phyloP scores from a whole-genome alignment of 2,797 vertebrate genomes.

The Macropus fuliginosus region DNA sequence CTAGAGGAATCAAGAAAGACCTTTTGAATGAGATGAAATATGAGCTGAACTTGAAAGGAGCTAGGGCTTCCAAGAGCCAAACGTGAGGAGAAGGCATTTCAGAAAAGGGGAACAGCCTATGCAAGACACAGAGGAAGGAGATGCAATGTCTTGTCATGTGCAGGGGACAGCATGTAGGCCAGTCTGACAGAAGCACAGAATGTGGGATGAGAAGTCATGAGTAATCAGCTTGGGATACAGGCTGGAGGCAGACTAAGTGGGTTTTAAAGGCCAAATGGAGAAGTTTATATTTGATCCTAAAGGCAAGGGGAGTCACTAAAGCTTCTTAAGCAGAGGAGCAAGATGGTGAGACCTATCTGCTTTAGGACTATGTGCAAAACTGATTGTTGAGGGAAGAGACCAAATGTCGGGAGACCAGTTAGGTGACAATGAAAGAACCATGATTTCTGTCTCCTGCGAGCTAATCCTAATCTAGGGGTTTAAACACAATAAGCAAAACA shows the following conservation, averaged over 20 bases:
- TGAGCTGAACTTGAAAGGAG: neutral
- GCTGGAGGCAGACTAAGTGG: neutral
- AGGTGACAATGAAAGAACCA: neutral
- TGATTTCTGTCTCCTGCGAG: neutral
- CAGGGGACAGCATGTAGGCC: neutral
- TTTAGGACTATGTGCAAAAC: neutral
- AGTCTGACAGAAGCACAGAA: neutral
- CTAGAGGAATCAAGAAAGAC: neutral
- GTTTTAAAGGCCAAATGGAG: neutral
- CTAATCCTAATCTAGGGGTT: neutral
- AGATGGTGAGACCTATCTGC: neutral
- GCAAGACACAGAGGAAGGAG: neutral
- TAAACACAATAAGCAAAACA: neutral
- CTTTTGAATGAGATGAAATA: neutral
- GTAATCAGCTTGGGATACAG: neutral
- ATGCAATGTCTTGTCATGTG: neutral
- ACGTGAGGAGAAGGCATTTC: neutral
- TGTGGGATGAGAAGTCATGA: neutral
- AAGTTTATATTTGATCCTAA: neutral
- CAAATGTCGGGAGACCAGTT: neutral
- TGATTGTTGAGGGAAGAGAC: neutral
- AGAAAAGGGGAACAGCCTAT: neutral
- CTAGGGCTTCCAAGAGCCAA: neutral
- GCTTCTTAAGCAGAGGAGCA: neutral
- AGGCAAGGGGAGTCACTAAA: neutral